Base-by-base conservation (phyloP, 1,140 invertebrate species). In the Geopemphigus sp. region DNA sequence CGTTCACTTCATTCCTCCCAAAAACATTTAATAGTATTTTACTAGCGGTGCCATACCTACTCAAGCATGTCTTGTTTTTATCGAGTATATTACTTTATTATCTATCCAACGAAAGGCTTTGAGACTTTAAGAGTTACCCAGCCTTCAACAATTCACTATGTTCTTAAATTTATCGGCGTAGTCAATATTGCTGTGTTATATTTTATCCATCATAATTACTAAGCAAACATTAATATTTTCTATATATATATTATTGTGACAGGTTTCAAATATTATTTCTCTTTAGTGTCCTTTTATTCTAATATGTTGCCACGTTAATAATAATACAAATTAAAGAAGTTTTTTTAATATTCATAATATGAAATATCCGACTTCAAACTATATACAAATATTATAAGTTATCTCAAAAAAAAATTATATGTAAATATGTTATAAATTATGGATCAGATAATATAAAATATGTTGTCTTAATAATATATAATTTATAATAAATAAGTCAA, bases 21-120 rank as follows among this genome's bases (percentile, higher is more conserved):
- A 39, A 3, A 22, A 45, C 63, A 64, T 64, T 64, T 64, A n/a
- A 64, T 64, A 64, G 29, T 32, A 45, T 64, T 64, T n/a, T 32
- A 39, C 19, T 14, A 12, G 32, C 39, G 63, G 63, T 29, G 63
- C 63, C 63, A 64, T 22, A n/a, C 29, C 19, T 39, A 19, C 32
- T n/a, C n/a, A 39, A 45, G 39, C 63, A 39, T 32, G 11, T 64
- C 63, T 39, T 64, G 6, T n/a, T 64, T 64, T 19, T 10, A 64
- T 39, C 29, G 29, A n/a, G 39, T 11, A 64, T n/a, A 45, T 19
- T 47, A 47, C 47, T 47, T 68, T 68, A 68, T 68, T 19, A 68
- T 68, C 32, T 47, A 22, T 68, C n/a, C 24, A 68, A 47, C 15
- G 47, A n/a, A 10, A 68, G 47, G 47, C 32, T 39, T 39, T 39